A percentile compares a stretch with the other conserved stretches of the same genome.
Evolutionary conservation across 2,797 vertebrate species (phyloP).

Genomic region (Thamnophis elegans): DNA sequence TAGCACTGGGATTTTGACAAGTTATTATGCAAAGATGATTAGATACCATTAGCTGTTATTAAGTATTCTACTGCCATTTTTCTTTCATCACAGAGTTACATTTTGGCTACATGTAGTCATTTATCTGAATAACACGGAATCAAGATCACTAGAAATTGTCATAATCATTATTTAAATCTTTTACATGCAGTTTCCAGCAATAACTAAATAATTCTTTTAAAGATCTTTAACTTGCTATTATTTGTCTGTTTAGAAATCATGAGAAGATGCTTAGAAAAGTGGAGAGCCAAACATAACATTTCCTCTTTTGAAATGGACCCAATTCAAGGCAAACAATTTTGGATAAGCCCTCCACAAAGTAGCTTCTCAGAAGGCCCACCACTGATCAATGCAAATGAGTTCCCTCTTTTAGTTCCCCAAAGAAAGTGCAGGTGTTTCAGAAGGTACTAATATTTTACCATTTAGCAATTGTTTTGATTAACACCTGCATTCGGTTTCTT

Average conservation of each 20-base stretch:
- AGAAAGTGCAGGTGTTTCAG: background rate
- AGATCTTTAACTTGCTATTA: background rate
- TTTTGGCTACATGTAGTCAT: slow-evolving; percentile 4
- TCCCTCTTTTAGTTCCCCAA: background rate
- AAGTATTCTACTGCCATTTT: slow-evolving; percentile 34
- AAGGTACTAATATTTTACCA: background rate
- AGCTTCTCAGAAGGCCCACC: background rate
- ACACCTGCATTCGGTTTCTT: background rate
- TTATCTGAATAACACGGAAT: slow-evolving; percentile 31
- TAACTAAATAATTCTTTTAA: background rate
- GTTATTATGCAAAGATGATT: slow-evolving; percentile 17
- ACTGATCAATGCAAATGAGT: background rate
- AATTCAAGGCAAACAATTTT: background rate
- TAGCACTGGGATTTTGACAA: slow-evolving; percentile 24
- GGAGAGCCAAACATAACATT: background rate
- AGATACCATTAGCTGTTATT: slow-evolving; percentile 22
- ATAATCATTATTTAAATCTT: slow-evolving; percentile 1
- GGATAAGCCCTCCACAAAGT: background rate
- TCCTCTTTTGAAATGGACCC: background rate
- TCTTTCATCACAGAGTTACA: background rate
- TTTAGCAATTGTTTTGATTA: background rate
- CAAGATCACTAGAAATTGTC: slow-evolving; percentile 11
- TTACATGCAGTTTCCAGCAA: slow-evolving; percentile 1
- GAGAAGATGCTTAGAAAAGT: background rate
- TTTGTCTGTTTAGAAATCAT: background rate